phyloP scores from a whole-genome alignment of 1,140 invertebrate species.

The Pogonomyrmex californicus region DNA sequence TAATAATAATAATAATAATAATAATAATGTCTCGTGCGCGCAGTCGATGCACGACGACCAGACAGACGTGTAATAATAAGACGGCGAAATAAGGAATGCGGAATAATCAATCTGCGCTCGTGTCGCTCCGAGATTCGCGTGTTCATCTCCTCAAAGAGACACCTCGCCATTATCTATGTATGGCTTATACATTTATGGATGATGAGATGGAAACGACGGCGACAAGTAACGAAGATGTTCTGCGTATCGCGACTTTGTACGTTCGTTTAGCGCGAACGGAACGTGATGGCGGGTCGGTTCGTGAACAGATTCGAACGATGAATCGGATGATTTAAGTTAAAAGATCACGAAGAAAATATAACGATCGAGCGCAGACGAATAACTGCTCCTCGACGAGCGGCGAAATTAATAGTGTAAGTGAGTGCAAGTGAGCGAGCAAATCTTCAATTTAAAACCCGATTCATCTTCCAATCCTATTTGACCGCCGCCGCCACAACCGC shows the following conservation, averaged over 20 bases:
- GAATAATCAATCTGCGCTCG: conserved; percentile 20
- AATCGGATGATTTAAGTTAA: conserved; percentile 24
- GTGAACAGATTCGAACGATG: conserved; percentile 18
- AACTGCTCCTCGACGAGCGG: conserved; percentile 18
- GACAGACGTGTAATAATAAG: background rate
- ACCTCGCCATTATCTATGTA: background rate
- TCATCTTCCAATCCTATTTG: conserved; percentile 51
- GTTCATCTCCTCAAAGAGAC: background rate
- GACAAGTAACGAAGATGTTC: background rate
- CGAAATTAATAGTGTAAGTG: conserved; percentile 51
- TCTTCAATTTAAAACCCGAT: conserved; percentile 60
- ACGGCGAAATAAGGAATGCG: conserved; percentile 22
- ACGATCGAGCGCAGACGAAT: conserved; percentile 21
- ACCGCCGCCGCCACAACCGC: background rate
- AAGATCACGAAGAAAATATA: conserved; percentile 48
- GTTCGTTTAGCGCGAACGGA: background rate
- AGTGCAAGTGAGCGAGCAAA: conserved; percentile 57
- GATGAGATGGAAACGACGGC: conserved; percentile 32
- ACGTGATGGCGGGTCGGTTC: background rate
- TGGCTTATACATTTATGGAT: conserved; percentile 50
- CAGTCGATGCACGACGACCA: background rate
- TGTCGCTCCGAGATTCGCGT: conserved; percentile 27
- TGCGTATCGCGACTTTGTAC: background rate
- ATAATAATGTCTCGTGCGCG: no score
- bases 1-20: no score